These are phyloP conservation scores for Enoplosus armatus DNA, from an alignment of 2,797 vertebrate species.

Conservation along the genomic window DNA sequence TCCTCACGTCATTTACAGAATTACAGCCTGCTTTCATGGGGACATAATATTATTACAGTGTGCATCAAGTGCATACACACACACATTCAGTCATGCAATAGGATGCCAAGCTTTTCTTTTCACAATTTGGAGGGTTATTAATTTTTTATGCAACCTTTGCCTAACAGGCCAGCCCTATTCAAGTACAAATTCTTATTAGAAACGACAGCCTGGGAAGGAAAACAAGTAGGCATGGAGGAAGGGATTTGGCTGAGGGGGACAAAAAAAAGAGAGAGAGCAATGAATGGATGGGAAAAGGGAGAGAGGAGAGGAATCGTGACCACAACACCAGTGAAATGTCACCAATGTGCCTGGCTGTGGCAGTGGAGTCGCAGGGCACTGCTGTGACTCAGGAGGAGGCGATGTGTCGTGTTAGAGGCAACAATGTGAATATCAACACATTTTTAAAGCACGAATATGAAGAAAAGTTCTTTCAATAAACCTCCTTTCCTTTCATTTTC, in stretches of 20 bases:
- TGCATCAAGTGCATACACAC: conserved; percentile 8
- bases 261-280: conserved; percentile 24
- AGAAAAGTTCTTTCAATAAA: background rate
- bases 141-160: conserved; percentile 49
- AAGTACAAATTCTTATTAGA: conserved; percentile 53
- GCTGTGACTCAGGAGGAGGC: conserved; percentile 34
- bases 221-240: conserved; percentile 44
- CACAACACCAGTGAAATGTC: conserved; percentile 42
- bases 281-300: conserved; percentile 7
- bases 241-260: conserved; percentile 52
- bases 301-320: conserved; percentile 42
- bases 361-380: conserved; percentile 29
- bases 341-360: conserved; percentile 31
- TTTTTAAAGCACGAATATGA: conserved; percentile 1
- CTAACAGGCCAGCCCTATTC: conserved; percentile 44
- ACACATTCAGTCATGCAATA: conserved; percentile 12
- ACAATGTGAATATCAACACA: background rate
- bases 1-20: conserved; percentile 47
- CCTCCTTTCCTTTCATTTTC: background rate
- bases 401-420: background rate
- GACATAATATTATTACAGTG: conserved; percentile 43
- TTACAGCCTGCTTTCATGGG: conserved; percentile 41
- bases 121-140: conserved; percentile 34
- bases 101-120: conserved; percentile 30
- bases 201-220: conserved; percentile 59